Base-by-base conservation (phyloP, 2,113 vertebrate genomes). In the Oncorhynchus keta region DNA sequence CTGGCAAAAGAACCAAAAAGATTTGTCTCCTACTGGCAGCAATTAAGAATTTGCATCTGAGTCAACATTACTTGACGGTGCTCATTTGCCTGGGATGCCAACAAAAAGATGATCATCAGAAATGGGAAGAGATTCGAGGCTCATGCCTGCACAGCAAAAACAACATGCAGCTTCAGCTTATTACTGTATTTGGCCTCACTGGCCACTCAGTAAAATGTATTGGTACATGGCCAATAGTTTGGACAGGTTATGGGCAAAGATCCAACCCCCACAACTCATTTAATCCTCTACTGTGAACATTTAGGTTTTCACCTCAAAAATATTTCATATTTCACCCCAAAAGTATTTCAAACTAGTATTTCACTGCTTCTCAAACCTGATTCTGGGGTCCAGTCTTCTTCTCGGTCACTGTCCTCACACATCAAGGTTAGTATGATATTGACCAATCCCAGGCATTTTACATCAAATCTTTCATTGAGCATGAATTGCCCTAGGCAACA, bases 31-130 rank as follows among this genome's bases (percentile, higher is more conserved):
- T 65, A 79, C 81, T 83, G 80, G 86, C 79, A 73, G 72, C 22
- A 73, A 81, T 81, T 72, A 78, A 72, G 70, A n/a, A 48, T 87
- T 88, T 88, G 80, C 76, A 75, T 81, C n/a, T 30, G 68, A 57
- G 81, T 74, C 82, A 86, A 84, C 75, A 84, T 81, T 84, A 80
- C 82, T 82, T 75, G 72, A 71, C 74, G 39, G 30, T 24, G 28
- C 35, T 79, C 72, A n/a, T 75, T 70, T 70, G 80, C 73, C 84
- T 88, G 68, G 71, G 39, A 69, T 57, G 20, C n/a, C 81, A 75
- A 66, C 45, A 67, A 73, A 67, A 73, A 82, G 75, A 83, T 18
- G 75, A 80, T 84, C 70, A 76, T 70, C 49, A 70, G 85, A 45
- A 13, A 64, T 72, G 35, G 35, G 9, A 22, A 48, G 24, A 35